phyloP scores from a whole-genome alignment of 2,888 invertebrate genomes.

The Melanostoma scalare region DNA sequence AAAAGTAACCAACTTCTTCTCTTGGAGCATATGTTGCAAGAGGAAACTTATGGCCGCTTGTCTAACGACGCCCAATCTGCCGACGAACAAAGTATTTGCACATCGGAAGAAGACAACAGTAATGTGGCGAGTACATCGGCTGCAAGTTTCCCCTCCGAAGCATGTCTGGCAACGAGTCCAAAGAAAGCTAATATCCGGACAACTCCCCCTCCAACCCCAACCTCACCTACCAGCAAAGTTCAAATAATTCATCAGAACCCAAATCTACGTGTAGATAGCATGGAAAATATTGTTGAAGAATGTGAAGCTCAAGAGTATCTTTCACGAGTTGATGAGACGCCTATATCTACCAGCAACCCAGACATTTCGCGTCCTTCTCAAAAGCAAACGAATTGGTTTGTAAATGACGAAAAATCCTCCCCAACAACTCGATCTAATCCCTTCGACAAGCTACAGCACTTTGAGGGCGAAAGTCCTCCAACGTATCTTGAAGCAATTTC shows the following conservation, averaged over 20 bases:
- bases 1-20: constrained; percentile 86
- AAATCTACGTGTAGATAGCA: constrained; percentile 78
- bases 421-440: constrained; percentile 72
- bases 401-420: constrained; percentile 69
- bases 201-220: constrained; percentile 39
- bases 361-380: constrained; percentile 77
- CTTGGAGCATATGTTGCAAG: constrained; percentile 87
- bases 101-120: constrained; percentile 82
- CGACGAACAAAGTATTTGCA: constrained; percentile 83
- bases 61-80: constrained; percentile 78
- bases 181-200: constrained; percentile 39
- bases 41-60: constrained; percentile 87
- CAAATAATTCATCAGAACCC: constrained; percentile 81
- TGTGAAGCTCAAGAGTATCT: constrained; percentile 75
- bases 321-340: constrained; percentile 74
- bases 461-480: constrained; percentile 80
- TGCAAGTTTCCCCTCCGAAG: constrained; percentile 29
- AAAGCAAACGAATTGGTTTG: constrained; percentile 81
- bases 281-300: constrained; percentile 78
- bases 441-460: constrained; percentile 74
- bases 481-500: constrained; percentile 80
- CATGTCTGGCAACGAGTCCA: constrained; percentile 40
- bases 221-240: constrained; percentile 66
- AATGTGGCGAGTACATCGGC: constrained; percentile 68
- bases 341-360: constrained; percentile 56